These are phyloP conservation scores for Brachystomella parvula DNA, from an alignment of 1,140 invertebrate genomes.

Conservation along the genomic window DNA sequence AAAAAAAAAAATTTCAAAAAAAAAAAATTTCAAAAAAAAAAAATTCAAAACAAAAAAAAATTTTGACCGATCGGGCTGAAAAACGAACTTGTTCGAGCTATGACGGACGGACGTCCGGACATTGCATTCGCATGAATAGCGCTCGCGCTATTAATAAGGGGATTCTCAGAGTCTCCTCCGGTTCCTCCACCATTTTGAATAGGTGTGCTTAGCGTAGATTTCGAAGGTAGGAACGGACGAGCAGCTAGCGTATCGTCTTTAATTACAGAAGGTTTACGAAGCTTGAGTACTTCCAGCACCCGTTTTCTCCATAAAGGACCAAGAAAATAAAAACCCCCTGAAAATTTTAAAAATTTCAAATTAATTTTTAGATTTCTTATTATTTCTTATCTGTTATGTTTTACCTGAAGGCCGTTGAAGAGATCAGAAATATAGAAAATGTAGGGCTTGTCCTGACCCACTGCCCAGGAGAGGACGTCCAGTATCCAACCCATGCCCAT, in stretches of 20 bases:
- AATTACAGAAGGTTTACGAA: slow-evolving; percentile 33
- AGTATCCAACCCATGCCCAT: slow-evolving; percentile 38
- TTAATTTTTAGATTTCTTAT: background rate
- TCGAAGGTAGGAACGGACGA: slow-evolving; percentile 30
- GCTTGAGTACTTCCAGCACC: slow-evolving; percentile 34
- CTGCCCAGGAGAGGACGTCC: slow-evolving; percentile 30
- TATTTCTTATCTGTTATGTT: background rate
- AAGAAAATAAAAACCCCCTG: slow-evolving; percentile 36
- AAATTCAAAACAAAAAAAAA: too few species aligned
- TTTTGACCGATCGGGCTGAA: too few species aligned
- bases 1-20: too few species aligned
- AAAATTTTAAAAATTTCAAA: slow-evolving; percentile 17
- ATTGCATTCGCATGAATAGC: too few species aligned
- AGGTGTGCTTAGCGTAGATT: slow-evolving; percentile 39
- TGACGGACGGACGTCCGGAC: too few species aligned
- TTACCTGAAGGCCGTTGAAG: slow-evolving; percentile 34
- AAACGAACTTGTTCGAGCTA: too few species aligned
- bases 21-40: too few species aligned
- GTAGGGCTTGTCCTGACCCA: slow-evolving; percentile 24
- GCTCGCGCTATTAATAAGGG: too few species aligned
- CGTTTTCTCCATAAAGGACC: slow-evolving; percentile 36
- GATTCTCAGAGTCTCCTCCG: too few species aligned
- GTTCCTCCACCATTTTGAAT: slow-evolving; percentile 43
- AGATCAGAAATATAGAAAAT: slow-evolving; percentile 32
- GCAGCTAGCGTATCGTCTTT: slow-evolving; percentile 38